Percentiles rank a stretch among this genome's conserved stretches.
These are phyloP conservation scores for Anhinga rufa DNA, from an alignment of 2,113 vertebrate genomes.

Conservation along the genomic window DNA sequence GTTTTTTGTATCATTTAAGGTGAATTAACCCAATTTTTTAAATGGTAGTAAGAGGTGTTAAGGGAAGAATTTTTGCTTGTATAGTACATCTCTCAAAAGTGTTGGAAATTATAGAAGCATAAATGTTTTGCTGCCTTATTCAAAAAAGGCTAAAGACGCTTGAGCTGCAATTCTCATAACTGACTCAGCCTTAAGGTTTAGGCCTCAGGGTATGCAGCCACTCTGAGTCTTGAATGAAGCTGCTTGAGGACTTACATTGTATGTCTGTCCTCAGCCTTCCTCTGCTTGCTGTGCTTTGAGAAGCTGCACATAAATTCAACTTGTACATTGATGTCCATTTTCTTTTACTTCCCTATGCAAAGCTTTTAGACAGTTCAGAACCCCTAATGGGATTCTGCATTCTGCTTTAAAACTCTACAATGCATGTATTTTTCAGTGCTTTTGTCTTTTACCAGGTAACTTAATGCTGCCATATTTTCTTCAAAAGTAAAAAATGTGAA, in stretches of 20 bases:
- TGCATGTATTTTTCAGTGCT: not conserved
- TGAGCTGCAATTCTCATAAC: not conserved
- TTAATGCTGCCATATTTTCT: not conserved
- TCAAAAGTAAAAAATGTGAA: not conserved
- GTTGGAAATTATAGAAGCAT: not conserved
- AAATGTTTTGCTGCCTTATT: not conserved
- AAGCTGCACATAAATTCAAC: not conserved
- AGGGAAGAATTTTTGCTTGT: not conserved
- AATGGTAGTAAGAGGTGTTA: not conserved
- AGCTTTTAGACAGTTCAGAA: not conserved
- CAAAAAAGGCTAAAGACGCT: not conserved
- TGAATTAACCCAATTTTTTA: not conserved
- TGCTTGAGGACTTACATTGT: not conserved
- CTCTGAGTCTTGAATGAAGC: not conserved
- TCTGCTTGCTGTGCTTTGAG: not conserved
- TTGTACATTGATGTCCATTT: not conserved
- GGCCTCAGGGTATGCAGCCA: not conserved
- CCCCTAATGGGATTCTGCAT: not conserved
- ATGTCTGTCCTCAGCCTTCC: not conserved
- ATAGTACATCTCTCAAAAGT: not conserved
- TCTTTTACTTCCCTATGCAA: not conserved
- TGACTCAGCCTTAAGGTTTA: not conserved
- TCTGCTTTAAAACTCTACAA: not conserved
- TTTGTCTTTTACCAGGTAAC: not conserved
- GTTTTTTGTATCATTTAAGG: not conserved